Base-by-base conservation (phyloP, 2,888 invertebrate species). In the Luperina testacea region DNA sequence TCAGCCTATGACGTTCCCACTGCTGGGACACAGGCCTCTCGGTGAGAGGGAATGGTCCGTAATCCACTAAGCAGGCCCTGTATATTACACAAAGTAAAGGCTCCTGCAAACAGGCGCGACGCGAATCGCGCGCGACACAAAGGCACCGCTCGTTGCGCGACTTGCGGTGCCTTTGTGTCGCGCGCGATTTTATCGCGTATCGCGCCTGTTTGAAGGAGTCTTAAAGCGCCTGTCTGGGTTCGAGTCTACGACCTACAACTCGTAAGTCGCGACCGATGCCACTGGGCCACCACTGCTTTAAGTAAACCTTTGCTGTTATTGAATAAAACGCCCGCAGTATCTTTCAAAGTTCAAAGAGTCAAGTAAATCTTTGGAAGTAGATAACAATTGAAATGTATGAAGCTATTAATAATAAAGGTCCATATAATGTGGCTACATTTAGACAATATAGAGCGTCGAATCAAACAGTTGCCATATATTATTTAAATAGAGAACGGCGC, bases 401-500 rank as follows among this genome's bases (percentile, higher is more conserved):
- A 73, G 53, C 67, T 64, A 80, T 83, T 82, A 76, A n/a, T n/a
- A 83, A 86, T 84, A 32, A 86, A 76, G 74, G 77, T 75, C 75
- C 84, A 81, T 85, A 82, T 85, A 82, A 78, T 80, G 84, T 83
- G 78, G 83, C 79, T 83, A 83, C 82, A 72, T 82, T 78, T 85
- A 84, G 82, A 85, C 86, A 83, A 85, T 88, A 86, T 83, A 88
- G 84, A 87, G 81, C 78, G 82, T 90, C 88, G 92, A 94, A 94
- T 94, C 94, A 94, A 95, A 95, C 94, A 95, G 93, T 94, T 92
- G 92, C 92, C 92, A 94, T 95, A 95, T 95, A 95, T 96, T 95
- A 96, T 96, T 95, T 94, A 95, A 96, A 95, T 95, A 92, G 93
- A 92, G 93, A 94, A 92, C 91, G 92, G 93, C 90, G 92, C 91